These are phyloP conservation scores for Tinamus major DNA, from an alignment of 2,797 vertebrate genomes.

Conservation along the genomic window DNA sequence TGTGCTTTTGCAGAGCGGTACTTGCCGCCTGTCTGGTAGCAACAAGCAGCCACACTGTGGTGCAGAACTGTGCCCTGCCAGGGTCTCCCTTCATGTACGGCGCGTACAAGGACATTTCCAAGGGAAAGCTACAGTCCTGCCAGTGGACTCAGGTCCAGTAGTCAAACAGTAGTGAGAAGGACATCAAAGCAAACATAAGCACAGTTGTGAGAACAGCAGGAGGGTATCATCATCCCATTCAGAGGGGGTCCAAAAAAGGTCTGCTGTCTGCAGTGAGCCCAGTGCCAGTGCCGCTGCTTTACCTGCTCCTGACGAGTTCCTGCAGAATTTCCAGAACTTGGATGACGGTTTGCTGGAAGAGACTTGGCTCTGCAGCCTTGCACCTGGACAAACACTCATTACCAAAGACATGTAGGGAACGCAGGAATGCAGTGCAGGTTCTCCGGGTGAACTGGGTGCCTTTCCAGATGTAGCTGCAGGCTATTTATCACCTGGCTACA, in stretches of 20 bases:
- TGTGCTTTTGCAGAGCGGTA: not conserved
- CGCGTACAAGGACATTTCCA: not conserved
- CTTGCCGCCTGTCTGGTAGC: not conserved
- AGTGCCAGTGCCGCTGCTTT: not conserved
- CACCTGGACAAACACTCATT: not conserved
- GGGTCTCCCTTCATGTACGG: not conserved
- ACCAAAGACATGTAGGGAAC: not conserved
- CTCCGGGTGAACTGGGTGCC: not conserved
- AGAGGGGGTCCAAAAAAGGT: not conserved
- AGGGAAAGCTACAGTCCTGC: not conserved
- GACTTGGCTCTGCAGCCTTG: not conserved
- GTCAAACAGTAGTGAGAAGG: not conserved
- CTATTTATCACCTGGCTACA: not conserved
- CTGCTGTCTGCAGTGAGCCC: accelerated
- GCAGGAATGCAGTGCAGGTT: not conserved
- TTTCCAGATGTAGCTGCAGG: accelerated
- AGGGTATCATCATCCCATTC: not conserved
- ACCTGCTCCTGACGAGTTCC: not conserved
- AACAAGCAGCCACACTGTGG: not conserved
- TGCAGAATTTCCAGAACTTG: not conserved
- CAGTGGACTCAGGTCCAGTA: not conserved
- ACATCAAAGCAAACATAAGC: not conserved
- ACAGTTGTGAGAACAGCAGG: not conserved
- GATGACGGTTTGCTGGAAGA: not conserved
- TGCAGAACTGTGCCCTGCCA: not conserved